Percentiles rank a stretch among this genome's conserved stretches.
phyloP scores from a whole-genome alignment of 2,113 vertebrate genomes.

The Prunella fulvescens region DNA sequence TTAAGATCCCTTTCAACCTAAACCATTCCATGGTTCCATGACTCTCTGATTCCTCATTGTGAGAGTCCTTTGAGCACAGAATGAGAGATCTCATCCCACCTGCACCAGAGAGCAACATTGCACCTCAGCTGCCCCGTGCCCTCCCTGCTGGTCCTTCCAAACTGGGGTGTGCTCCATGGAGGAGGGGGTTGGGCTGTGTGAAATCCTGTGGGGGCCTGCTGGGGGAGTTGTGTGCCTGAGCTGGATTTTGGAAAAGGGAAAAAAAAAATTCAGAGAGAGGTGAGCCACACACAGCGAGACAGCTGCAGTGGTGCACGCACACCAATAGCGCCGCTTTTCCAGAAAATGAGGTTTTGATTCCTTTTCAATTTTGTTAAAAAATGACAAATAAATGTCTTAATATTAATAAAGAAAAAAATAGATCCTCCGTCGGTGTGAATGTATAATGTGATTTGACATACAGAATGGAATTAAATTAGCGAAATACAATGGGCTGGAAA shows the following conservation, averaged over 20 bases:
- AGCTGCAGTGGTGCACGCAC: neutral
- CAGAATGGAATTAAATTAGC: slow-evolving; percentile 48
- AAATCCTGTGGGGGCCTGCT: fast-evolving
- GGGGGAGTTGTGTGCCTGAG: neutral
- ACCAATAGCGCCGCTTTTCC: neutral
- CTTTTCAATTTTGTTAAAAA: slow-evolving; percentile 59
- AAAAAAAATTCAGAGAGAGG: neutral
- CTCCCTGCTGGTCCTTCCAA: neutral
- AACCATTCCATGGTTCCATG: neutral
- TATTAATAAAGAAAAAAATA: slow-evolving; percentile 50
- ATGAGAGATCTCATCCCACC: neutral
- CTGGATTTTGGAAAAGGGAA: neutral
- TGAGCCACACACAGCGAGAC: neutral
- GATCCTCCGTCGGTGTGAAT: neutral
- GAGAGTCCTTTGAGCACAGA: fast-evolving
- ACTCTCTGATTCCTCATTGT: fast-evolving
- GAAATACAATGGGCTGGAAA: slow-evolving; percentile 48
- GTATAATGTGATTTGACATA: slow-evolving; percentile 37
- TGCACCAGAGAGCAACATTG: neutral
- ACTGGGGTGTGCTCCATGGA: fast-evolving
- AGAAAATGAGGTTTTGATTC: slow-evolving; percentile 55
- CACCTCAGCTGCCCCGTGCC: too few relatives aligned
- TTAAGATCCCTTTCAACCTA: neutral
- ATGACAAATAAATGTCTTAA: slow-evolving; percentile 64
- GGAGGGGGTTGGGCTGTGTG: neutral